Evolutionary conservation across 2,888 invertebrate species (phyloP).

Genomic region (Aproaerema taeniolella): DNA sequence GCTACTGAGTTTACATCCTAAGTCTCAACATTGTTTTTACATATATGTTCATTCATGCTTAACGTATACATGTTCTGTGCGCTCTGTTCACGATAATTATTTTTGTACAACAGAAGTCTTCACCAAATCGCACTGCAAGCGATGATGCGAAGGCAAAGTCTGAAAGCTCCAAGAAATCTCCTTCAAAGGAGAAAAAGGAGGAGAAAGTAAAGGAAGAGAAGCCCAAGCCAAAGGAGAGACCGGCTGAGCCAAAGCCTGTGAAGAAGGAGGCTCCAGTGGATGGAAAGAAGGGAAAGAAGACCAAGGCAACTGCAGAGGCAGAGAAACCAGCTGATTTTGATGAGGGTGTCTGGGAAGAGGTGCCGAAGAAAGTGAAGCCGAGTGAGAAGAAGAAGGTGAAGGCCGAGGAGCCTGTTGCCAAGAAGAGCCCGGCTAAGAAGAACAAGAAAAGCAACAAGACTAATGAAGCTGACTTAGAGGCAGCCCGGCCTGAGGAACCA

Average conservation of each 20-base stretch:
- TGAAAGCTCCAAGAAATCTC: constrained; percentile 77
- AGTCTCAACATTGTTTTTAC: not conserved
- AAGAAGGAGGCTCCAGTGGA: constrained; percentile 63
- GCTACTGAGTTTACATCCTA: too few species aligned
- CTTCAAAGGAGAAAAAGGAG: constrained; percentile 74
- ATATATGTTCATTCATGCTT: not conserved
- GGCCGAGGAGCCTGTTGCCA: constrained; percentile 54
- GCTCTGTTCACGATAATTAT: too few species aligned
- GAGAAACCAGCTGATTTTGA: constrained; percentile 85
- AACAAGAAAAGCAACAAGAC: constrained; percentile 56
- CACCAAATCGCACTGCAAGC: constrained; percentile 78
- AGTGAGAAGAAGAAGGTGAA: constrained; percentile 7
- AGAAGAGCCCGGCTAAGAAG: constrained; percentile 66
- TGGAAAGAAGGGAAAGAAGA: constrained; percentile 78
- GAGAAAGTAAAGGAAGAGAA: too few species aligned
- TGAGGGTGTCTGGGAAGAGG: constrained; percentile 86
- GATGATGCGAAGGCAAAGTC: constrained; percentile 78
- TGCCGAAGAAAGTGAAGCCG: constrained; percentile 81
- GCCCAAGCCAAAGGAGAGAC: constrained; percentile 62
- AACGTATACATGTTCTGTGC: too few species aligned
- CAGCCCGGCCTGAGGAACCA: constrained; percentile 38
- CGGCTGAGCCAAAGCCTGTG: constrained; percentile 45
- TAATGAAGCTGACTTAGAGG: constrained; percentile 63
- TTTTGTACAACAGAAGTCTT: constrained; percentile 70
- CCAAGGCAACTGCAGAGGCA: constrained; percentile 66